Evolutionary conservation across 1,140 invertebrate genomes (phyloP), one percentile per base, ranked within the genome.

Genomic region (Phymastichus coffea): DNA sequence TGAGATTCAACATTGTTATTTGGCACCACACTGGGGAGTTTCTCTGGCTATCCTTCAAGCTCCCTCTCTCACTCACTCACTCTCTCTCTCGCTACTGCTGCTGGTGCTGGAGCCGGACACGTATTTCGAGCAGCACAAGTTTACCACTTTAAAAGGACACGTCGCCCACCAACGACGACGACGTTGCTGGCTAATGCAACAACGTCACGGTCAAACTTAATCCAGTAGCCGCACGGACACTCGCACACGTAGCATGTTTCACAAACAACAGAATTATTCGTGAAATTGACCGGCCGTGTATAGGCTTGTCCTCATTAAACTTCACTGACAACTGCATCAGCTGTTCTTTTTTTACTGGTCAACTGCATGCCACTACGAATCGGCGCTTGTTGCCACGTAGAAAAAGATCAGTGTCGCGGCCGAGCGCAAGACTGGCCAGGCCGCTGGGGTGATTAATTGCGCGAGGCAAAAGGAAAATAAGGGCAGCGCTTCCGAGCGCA

Each of bases 1-100:
- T 80, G 78, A 78, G 78, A 80, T 79, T 78, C 77, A 77, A 78
- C 78, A 79, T 80, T 79, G 78, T 80, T 80, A 80, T 80, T 80
- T 80, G 77, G 77, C 78, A 79, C 77, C 77, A 72, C 77, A 72
- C 72, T 69, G 72, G 66, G 74, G 75, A 78, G 76, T 77, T 80
- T 64, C 65, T 66, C 56, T 56, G 44, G 35, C 53, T 65, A 48
- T 64, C 61, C 61, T 54, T 57, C 26, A 62, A 20, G 37, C 23
- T 63, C 62, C 46, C 60, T 63, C 57, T 61, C 61, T 63, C 66
- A 40, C 63, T 57, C 61, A 64, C 62, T 64, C 28, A 8, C 48
- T 25, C 26, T 44, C 44, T 30, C 19, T 56, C 61, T 65, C 59
- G 46, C 60, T 63, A 47, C 65, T 3, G 25, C 49, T 22, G n/a